Evolutionary conservation across 2,113 vertebrate species (phyloP).

Genomic region (Circaetus cinerascens): DNA sequence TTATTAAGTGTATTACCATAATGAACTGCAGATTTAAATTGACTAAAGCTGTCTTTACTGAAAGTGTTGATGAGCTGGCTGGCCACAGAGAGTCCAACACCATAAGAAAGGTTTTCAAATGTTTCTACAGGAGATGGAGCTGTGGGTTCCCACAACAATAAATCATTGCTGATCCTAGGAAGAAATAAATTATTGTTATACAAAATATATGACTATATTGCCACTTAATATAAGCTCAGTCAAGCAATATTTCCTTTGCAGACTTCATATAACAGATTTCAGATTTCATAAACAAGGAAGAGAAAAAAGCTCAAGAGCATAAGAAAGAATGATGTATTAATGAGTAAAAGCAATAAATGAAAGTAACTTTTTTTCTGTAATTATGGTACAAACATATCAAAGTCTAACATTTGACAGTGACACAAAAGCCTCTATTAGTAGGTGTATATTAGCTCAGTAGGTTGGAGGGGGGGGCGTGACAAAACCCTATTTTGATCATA

Average conservation of each 20-base stretch:
- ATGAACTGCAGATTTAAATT: slow-evolving; percentile 86
- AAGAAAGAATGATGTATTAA: not conserved
- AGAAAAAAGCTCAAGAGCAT: not conserved
- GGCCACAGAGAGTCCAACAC: slow-evolving; percentile 93
- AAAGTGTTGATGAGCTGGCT: slow-evolving; percentile 96
- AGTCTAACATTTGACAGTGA: not conserved
- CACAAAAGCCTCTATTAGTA: not conserved
- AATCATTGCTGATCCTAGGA: slow-evolving; percentile 93
- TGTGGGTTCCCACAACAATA: slow-evolving; percentile 95
- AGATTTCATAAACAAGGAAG: not conserved
- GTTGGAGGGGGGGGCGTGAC: not conserved
- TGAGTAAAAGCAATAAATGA: not conserved
- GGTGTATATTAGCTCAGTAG: not conserved
- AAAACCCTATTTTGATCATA: not conserved
- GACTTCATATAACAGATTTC: not conserved
- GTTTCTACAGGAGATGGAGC: slow-evolving; percentile 98
- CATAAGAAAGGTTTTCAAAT: slow-evolving; percentile 92
- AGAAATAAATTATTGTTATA: slow-evolving; percentile 10
- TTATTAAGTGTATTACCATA: slow-evolving; percentile 81
- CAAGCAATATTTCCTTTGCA: not conserved
- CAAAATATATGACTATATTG: not conserved
- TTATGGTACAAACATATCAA: not conserved
- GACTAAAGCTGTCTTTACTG: slow-evolving; percentile 91
- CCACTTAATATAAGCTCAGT: not conserved
- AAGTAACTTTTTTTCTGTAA: not conserved